Evolutionary conservation across 1,140 invertebrate genomes (phyloP), one percentile per base, ranked within the genome.

Genomic region (Ceratosolen fusciceps): DNA sequence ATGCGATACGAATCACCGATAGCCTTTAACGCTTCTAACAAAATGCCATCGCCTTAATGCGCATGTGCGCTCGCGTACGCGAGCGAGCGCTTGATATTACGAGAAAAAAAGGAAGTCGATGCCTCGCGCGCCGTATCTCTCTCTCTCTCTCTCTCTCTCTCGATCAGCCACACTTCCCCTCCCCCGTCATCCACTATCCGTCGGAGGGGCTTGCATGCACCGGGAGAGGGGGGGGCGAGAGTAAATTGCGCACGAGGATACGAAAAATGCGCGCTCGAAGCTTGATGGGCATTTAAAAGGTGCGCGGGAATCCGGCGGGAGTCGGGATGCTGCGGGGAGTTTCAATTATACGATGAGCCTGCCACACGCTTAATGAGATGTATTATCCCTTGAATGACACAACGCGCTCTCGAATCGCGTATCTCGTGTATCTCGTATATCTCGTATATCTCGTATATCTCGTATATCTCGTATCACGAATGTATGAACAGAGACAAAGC

Each of bases 11-110:
- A 37, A 37, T 65, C 60, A 65, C 31, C 9, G 60, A 65, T 65
- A 65, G 31, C 31, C 60, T 65, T 65, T 65, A 65, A 37, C 60
- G 34, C 31, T 65, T 65, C n/a, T 65, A 65, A 37, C 60, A 37
- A 65, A 65, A 37, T 37, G 60, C 60, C 16, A n/a, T 37, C 34
- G 31, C 37, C 34, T 37, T 37, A 65, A 37, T 3, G 2, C 31
- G 1, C 31, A 65, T 65, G 29, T 4, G 12, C 26, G 58, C 39
- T 43, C 39, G 39, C n/a, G n/a, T 3, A n/a, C n/a, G n/a, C n/a
- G n/a, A n/a, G 43, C 43, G 43, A 47, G 43, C 58, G 58, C 3
- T n/a, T 34, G 58, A 65, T 65, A 37, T 37, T 65, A 21, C 31
- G 49, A 52, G 21, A 65, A 65, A 65, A 21, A 19, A 19, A 52